These are phyloP conservation scores for Drosophila insularis DNA, from an alignment of 1,140 invertebrate species.

Conservation along the genomic window DNA sequence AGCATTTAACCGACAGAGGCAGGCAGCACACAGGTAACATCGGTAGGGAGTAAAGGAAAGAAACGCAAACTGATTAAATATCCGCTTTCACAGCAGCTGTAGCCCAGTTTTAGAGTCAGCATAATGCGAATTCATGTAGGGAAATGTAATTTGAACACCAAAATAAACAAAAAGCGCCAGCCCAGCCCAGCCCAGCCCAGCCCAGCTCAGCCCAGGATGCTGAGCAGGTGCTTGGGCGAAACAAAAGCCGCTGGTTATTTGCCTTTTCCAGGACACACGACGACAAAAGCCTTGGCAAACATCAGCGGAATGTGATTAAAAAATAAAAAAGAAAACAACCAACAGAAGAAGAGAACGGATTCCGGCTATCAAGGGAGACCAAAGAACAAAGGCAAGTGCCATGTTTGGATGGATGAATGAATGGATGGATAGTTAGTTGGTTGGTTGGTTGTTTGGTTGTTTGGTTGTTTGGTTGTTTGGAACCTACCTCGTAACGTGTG, in stretches of 20 bases:
- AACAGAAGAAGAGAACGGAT: conserved; percentile 19
- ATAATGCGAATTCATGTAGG: conserved; percentile 62
- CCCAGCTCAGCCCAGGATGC: conserved; percentile 41
- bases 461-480: not conserved
- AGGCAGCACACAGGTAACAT: not conserved
- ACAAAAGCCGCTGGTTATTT: conserved; percentile 65
- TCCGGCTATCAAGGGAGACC: not conserved
- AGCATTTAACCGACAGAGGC: conserved; percentile 30
- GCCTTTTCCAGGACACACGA: conserved; percentile 24
- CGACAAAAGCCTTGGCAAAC: conserved; percentile 47
- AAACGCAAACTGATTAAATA: conserved; percentile 72
- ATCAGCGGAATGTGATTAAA: conserved; percentile 60
- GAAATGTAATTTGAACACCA: conserved; percentile 75
- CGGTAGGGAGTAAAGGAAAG: conserved; percentile 3
- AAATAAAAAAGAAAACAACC: conserved; percentile 41
- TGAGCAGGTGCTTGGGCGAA: conserved; percentile 56
- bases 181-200: conserved; percentile 13
- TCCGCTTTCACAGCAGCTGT: conserved; percentile 43
- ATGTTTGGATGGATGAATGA: not conserved
- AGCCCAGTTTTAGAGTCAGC: conserved; percentile 51
- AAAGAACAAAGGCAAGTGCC: conserved; percentile 43
- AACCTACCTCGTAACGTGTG: conserved; percentile 81
- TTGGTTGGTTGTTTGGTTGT: not conserved
- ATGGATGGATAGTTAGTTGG: not conserved
- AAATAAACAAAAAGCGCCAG: conserved; percentile 58